Conservation (phyloP, 2,797 vertebrate species). For the Pseudotriccus pelzelni region DNA sequence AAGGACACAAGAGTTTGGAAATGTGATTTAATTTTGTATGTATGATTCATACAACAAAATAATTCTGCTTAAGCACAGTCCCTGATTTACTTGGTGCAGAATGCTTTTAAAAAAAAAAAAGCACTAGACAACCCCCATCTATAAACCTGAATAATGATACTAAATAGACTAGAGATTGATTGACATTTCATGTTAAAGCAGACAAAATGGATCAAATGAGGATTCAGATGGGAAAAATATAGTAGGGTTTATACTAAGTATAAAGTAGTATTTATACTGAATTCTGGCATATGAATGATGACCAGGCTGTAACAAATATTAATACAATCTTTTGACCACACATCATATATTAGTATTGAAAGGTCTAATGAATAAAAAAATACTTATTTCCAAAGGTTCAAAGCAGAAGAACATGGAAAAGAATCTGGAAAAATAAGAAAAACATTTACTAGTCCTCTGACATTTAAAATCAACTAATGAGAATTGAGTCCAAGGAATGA, state of each 20-base stretch:
- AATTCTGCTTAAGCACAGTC: background rate
- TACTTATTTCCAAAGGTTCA: background rate
- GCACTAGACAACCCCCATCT: background rate
- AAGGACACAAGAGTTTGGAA: background rate
- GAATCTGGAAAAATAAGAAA: background rate
- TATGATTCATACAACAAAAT: conserved; percentile 30
- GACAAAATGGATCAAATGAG: background rate
- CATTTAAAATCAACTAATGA: background rate
- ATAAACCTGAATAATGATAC: background rate
- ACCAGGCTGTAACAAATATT: background rate
- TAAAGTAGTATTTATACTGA: background rate
- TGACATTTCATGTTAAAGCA: background rate
- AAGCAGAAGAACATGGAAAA: background rate
- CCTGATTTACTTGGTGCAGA: background rate
- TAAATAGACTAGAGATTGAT: background rate
- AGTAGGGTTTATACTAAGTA: background rate
- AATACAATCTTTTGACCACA: background rate
- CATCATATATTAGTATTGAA: background rate
- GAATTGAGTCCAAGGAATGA: background rate
- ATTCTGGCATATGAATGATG: background rate
- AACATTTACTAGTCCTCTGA: background rate
- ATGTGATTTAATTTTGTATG: conserved; percentile 1
- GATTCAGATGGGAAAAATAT: background rate
- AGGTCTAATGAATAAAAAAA: background rate
- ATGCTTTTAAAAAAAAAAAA: background rate